Evolutionary conservation across 2,888 invertebrate species (phyloP).

Genomic region (Tenodera sinensis): DNA sequence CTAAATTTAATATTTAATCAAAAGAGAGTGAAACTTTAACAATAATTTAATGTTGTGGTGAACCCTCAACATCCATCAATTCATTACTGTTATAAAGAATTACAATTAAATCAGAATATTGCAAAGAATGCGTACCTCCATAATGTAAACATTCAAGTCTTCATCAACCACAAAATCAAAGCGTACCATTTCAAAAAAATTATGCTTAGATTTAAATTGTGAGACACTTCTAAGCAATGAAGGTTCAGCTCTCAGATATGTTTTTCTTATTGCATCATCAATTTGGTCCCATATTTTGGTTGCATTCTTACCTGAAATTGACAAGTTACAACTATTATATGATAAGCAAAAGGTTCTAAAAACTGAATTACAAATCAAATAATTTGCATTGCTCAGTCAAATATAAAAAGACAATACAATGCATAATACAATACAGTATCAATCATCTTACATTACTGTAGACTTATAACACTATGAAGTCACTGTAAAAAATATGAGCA

Average conservation of each 20-base stretch:
- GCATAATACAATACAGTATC: too few species aligned
- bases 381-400: background rate
- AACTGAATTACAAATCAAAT: background rate
- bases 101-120: background rate
- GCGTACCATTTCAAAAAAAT: slow-evolving; percentile 92
- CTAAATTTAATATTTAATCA: too few species aligned
- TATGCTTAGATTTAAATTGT: slow-evolving; percentile 49
- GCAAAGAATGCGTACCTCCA: slow-evolving; percentile 59
- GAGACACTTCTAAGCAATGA: slow-evolving; percentile 57
- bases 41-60: too few species aligned
- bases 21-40: too few species aligned
- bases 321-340: slow-evolving; percentile 11
- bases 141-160: slow-evolving; percentile 75
- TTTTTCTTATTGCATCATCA: slow-evolving; percentile 69
- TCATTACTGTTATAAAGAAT: background rate
- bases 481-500: too few species aligned
- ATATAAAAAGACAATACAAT: background rate
- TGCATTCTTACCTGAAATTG: slow-evolving; percentile 62
- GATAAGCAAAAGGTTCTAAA: background rate
- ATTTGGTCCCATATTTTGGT: slow-evolving; percentile 74
- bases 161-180: slow-evolving; percentile 92
- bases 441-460: too few species aligned
- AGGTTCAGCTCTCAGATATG: slow-evolving; percentile 67
- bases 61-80: too few species aligned
- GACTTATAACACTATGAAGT: too few species aligned